Conservation (phyloP, 1,140 invertebrate genomes). For the Leptinotarsa texana region DNA sequence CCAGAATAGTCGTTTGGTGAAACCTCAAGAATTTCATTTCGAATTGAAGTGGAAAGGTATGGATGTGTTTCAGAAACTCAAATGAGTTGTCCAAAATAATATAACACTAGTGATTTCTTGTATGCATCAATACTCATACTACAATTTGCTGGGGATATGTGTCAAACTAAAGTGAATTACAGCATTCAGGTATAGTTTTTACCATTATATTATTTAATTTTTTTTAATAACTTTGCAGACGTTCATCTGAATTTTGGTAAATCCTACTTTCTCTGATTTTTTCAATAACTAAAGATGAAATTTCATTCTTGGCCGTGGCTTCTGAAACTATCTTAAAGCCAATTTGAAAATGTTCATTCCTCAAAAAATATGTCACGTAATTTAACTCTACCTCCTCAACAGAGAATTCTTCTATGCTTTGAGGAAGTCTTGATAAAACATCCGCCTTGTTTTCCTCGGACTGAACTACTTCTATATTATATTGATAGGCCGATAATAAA, state of each 20-base stretch:
- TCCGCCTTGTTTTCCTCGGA: background rate
- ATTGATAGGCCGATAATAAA: background rate
- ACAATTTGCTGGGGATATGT: no score
- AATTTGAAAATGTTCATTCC: background rate
- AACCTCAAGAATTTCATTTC: no score
- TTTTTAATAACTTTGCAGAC: background rate
- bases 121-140: no score
- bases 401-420: background rate
- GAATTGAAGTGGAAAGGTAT: no score
- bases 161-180: no score
- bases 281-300: background rate
- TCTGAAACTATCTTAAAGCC: background rate
- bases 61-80: no score
- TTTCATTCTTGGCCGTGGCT: slow-evolving; percentile 1
- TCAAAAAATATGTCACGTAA: background rate
- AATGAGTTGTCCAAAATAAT: no score
- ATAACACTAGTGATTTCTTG: no score
- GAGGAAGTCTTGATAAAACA: background rate
- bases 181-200: no score
- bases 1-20: no score
- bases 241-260: background rate
- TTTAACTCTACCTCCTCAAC: background rate
- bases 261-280: background rate
- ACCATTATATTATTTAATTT: no score
- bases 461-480: background rate